Base-by-base conservation (phyloP, 2,797 vertebrate genomes). In the Morus bassanus region DNA sequence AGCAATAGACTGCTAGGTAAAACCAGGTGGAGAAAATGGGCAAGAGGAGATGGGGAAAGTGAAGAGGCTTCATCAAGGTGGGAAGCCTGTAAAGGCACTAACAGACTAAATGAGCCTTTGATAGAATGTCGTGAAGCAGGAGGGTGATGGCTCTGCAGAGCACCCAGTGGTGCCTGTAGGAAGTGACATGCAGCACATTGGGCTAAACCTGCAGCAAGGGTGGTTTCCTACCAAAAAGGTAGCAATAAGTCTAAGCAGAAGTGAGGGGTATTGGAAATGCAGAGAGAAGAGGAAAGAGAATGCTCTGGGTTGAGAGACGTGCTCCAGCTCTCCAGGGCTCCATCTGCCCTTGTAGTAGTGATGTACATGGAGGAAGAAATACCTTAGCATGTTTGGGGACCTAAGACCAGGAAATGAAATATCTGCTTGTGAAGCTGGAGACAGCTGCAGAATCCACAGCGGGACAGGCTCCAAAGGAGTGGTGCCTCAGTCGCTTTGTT, bases 171-270 rank as follows among this genome's bases (percentile, higher is more conserved):
- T 68, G 70, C 54, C 63, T 17, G 4, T 53, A 24, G 69, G 74
- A 51, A 45, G 41, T 7, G 16, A 43, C 53, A n/a, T 45, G 30
- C 0, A 4, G 61, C 48, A 48, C 18, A 1, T 1, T 1, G 10
- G 43, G 45, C 37, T 75, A 45, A 41, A 54, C 12, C 61, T 65
- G 31, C 74, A 63, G 23, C 50, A 45, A 30, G 7, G 21, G 5
- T 59, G 15, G 18, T 69, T 79, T 76, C 48, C 83, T 77, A 4
- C 19, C 35, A 4, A 43, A 59, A 63, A 85, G 46, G 54, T 69
- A 68, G 23, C n/a, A 79, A 31, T 27, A 39, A 82, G 19, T 19
- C n/a, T 28, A 45, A 82, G n/a, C 50, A 56, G 48, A 77, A 88
- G 13, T 16, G 33, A 69, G 11, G 4, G 24, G 9, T 67, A 11